Percentiles rank a stretch among this genome's conserved stretches.
Conservation (phyloP, 2,888 invertebrate genomes). For the Conchocele bisecta region DNA sequence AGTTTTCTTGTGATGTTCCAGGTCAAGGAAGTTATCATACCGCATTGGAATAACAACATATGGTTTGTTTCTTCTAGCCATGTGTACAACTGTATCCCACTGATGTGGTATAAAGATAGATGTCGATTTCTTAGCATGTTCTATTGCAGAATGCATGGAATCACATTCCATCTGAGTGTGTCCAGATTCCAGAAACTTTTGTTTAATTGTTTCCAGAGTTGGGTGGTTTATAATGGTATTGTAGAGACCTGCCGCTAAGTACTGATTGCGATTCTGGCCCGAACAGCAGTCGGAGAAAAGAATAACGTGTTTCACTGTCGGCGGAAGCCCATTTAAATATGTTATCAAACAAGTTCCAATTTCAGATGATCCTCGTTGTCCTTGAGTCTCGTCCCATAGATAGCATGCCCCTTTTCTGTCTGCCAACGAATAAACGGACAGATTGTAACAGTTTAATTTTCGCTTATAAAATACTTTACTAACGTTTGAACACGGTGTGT, state of each 20-base stretch:
- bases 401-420: conserved; percentile 19
- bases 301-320: conserved; percentile 13
- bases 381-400: conserved; percentile 31
- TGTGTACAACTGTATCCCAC: conserved; percentile 25
- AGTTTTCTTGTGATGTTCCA: neutral
- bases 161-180: conserved; percentile 39
- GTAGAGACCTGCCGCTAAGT: conserved; percentile 19
- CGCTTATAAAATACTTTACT: conserved; percentile 36
- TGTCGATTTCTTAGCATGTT: conserved; percentile 21
- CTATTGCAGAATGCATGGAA: conserved; percentile 22
- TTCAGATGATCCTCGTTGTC: conserved; percentile 28
- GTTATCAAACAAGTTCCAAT: conserved; percentile 25
- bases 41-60: conserved; percentile 16
- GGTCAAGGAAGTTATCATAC: neutral
- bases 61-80: conserved; percentile 26
- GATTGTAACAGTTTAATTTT: conserved; percentile 33
- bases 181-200: conserved; percentile 31
- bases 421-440: conserved; percentile 21
- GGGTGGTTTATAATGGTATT: conserved; percentile 1
- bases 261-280: conserved; percentile 37
- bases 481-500: conserved; percentile 24
- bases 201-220: conserved; percentile 19
- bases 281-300: conserved; percentile 30
- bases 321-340: conserved; percentile 12
- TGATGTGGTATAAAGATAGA: conserved; percentile 19